Percentiles rank a stretch among this genome's conserved stretches.
Conservation (phyloP, 2,113 vertebrate species). For the Antechinus stuartii region DNA sequence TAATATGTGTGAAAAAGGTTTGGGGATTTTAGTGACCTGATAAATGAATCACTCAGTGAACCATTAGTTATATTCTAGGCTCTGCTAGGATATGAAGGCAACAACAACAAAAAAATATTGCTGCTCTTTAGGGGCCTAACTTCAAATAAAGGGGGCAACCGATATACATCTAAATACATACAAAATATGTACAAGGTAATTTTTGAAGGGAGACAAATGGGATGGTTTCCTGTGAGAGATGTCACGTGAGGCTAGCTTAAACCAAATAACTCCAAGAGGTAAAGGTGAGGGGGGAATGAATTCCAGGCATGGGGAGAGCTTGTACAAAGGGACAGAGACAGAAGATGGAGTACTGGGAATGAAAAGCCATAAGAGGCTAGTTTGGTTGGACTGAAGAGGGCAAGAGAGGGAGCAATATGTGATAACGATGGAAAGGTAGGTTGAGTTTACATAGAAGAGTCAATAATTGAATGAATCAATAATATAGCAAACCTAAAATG, state of each 20-base stretch:
- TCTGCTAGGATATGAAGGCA: not conserved
- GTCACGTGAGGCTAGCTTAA: not conserved
- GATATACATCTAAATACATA: not conserved
- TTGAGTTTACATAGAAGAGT: not conserved
- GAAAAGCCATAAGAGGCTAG: not conserved
- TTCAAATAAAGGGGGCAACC: not conserved
- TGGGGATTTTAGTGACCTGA: not conserved
- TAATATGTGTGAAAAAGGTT: not conserved
- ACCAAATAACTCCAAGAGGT: not conserved
- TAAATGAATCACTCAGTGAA: not conserved
- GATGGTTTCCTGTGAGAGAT: not conserved
- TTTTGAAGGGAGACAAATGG: not conserved
- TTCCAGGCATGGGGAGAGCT: not conserved
- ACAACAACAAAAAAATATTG: not conserved
- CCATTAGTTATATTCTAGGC: not conserved
- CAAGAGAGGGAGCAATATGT: not conserved
- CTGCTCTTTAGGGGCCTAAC: not conserved
- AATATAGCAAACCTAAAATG: not conserved
- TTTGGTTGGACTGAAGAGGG: not conserved
- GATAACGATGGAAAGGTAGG: not conserved
- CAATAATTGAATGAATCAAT: not conserved
- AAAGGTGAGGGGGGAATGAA: not conserved
- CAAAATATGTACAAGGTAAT: not conserved
- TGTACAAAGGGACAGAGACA: not conserved
- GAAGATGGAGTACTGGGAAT: not conserved